phyloP scores from a whole-genome alignment of 2,888 invertebrate genomes.

The Spisula subtruncata region DNA sequence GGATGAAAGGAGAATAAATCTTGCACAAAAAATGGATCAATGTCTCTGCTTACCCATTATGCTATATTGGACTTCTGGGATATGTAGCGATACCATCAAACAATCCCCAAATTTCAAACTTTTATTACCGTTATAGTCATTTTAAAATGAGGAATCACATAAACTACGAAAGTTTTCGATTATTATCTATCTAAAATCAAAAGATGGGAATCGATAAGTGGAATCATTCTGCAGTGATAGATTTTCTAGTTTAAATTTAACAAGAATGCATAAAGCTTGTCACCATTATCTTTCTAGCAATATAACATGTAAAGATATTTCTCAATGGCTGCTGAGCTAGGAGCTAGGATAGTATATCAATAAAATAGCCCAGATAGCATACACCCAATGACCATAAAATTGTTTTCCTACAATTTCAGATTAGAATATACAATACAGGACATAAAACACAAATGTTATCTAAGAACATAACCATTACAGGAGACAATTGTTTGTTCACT shows the following conservation, averaged over 20 bases:
- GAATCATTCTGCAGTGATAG: too few species aligned
- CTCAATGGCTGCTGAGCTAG: too few species aligned
- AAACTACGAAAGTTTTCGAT: neutral
- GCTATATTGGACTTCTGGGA: neutral
- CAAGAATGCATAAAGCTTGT: conserved; percentile 14
- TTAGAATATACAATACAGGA: neutral
- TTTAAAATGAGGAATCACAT: neutral
- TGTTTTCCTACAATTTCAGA: conserved; percentile 18
- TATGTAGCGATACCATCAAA: neutral
- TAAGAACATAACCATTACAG: neutral
- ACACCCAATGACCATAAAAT: conserved; percentile 11
- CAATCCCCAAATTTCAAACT: neutral
- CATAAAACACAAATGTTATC: conserved; percentile 1
- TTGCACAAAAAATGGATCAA: neutral
- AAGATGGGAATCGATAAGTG: neutral
- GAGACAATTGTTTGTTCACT: neutral
- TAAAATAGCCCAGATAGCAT: conserved; percentile 33
- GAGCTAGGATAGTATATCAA: conserved; percentile 38
- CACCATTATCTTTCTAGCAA: conserved; percentile 1
- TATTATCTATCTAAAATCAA: conserved; percentile 3
- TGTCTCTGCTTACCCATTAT: neutral
- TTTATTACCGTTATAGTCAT: conserved; percentile 6
- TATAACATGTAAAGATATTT: conserved; percentile 24
- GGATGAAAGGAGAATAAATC: neutral
- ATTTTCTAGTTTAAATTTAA: neutral